These are phyloP conservation scores for Magallana angulata DNA, from an alignment of 1,140 invertebrate species.

Conservation along the genomic window DNA sequence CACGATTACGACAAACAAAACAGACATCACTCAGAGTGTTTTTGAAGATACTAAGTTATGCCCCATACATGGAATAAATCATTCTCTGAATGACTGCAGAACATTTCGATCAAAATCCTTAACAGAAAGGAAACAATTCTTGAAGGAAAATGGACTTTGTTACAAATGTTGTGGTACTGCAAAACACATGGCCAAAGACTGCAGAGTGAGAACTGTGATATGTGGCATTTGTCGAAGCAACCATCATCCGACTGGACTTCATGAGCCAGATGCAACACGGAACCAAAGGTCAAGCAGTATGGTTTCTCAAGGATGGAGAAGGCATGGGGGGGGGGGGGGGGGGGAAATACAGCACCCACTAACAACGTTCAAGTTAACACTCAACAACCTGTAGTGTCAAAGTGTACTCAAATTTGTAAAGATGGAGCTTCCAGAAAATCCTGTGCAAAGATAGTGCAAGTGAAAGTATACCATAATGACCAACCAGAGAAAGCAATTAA, in stretches of 20 bases:
- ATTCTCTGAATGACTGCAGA: constrained; percentile 37
- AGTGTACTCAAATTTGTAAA: constrained; percentile 43
- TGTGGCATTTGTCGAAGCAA: neutral
- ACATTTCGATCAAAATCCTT: constrained; percentile 21
- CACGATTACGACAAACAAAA: neutral
- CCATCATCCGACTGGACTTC: neutral
- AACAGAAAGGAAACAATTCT: constrained; percentile 44
- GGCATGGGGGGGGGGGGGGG: constrained; percentile 30
- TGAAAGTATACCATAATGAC: constrained; percentile 30
- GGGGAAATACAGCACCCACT: neutral
- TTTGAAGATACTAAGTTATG: neutral
- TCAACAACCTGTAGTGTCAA: neutral
- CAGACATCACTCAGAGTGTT: neutral
- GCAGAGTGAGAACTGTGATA: neutral
- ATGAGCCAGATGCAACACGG: neutral
- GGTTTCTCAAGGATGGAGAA: neutral
- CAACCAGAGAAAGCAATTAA: constrained; percentile 8
- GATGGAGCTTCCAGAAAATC: constrained; percentile 40
- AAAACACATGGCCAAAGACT: constrained; percentile 13
- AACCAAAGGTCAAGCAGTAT: neutral
- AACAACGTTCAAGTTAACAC: neutral
- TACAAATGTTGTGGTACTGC: constrained; percentile 42
- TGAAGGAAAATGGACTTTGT: constrained; percentile 47
- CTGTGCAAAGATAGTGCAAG: constrained; percentile 48
- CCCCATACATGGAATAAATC: constrained; percentile 23